phyloP scores from a whole-genome alignment of 2,113 vertebrate species.

The Pseudorectes ferrugineus region DNA sequence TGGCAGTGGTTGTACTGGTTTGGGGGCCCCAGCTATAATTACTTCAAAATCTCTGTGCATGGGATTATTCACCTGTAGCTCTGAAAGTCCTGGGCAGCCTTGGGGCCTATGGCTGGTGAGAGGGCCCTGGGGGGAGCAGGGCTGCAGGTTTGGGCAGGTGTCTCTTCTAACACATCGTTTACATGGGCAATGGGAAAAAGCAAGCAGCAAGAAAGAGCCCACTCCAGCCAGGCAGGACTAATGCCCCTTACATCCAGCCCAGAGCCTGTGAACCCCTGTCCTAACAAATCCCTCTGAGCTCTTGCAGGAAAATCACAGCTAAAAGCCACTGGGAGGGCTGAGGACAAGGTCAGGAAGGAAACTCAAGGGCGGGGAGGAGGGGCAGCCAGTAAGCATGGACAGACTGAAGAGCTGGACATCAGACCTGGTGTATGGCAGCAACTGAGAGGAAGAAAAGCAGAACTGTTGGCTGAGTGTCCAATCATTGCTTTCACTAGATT shows the following conservation, averaged over 20 bases:
- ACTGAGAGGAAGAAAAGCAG: background rate
- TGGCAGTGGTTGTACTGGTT: background rate
- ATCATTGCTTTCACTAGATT: background rate
- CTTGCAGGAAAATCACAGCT: background rate
- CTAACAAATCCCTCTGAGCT: background rate
- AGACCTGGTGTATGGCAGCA: background rate
- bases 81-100: background rate
- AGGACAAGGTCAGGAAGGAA: background rate
- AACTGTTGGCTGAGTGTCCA: background rate
- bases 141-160: background rate
- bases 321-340: background rate
- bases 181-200: background rate
- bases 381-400: background rate
- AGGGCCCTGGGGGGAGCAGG: background rate
- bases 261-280: background rate
- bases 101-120: background rate
- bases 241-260: background rate
- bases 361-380: background rate
- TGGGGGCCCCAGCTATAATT: background rate
- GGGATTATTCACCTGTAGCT: background rate
- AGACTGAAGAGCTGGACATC: background rate
- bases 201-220: background rate
- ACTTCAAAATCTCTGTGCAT: background rate
- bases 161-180: background rate
- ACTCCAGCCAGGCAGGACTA: background rate